A percentile compares a stretch with the other conserved stretches of the same genome.
phyloP scores from a whole-genome alignment of 2,888 invertebrate genomes.

The Adineta ricciae region DNA sequence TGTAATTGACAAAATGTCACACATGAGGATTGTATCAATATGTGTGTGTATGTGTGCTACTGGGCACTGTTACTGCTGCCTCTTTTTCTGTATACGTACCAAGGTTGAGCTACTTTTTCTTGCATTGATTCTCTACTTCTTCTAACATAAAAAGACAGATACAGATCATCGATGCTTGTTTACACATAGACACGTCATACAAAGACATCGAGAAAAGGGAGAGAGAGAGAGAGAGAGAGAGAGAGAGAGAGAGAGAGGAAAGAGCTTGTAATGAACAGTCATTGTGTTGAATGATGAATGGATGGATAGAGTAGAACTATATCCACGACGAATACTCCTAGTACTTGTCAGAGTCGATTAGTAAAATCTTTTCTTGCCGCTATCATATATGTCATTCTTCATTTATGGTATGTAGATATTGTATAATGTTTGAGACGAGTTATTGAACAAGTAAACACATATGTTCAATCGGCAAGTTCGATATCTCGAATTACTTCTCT shows the following conservation, averaged over 20 bases:
- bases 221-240: not conserved
- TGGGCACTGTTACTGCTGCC: not conserved
- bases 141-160: not conserved
- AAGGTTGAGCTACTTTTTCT: not conserved
- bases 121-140: not conserved
- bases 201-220: not conserved
- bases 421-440: not conserved
- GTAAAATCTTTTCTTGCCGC: not conserved
- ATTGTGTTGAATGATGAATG: not conserved
- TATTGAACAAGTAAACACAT: not conserved
- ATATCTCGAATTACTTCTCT: not conserved
- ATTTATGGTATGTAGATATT: not conserved
- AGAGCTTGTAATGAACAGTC: not conserved
- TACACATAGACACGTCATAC: not conserved
- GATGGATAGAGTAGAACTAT: not conserved
- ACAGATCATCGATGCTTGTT: not conserved
- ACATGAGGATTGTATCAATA: slow-evolving; percentile 11
- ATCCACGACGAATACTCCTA: not conserved
- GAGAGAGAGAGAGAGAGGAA: not conserved
- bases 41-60: not conserved
- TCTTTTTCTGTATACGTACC: not conserved
- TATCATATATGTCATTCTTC: not conserved
- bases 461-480: not conserved
- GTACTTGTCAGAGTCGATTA: not conserved
- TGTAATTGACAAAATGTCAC: slow-evolving; percentile 7